Conservation (phyloP, 2,888 invertebrate genomes). For the Campoplex capitator region DNA sequence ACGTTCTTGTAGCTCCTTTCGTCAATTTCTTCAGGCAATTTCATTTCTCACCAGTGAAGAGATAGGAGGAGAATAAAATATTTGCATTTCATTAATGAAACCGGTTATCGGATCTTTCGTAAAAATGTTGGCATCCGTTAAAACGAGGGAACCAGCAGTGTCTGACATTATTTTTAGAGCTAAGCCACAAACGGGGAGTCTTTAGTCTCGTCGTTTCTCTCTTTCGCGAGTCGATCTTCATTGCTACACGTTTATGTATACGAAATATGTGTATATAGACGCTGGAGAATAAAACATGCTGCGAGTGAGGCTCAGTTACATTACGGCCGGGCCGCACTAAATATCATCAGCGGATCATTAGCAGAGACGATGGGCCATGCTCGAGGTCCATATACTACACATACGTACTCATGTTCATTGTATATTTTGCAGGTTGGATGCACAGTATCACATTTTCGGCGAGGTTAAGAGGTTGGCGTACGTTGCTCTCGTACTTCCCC, state of each 20-base stretch:
- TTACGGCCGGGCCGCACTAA: conserved; percentile 64
- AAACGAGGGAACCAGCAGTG: conserved; percentile 31
- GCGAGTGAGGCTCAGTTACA: conserved; percentile 40
- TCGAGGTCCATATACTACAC: not conserved
- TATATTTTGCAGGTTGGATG: conserved; percentile 4
- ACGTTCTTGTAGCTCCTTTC: not conserved
- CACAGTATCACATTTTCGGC: conserved; percentile 15
- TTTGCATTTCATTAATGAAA: conserved; percentile 61
- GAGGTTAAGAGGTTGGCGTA: conserved; percentile 38
- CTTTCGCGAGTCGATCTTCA: not conserved
- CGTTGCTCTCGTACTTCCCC: not conserved
- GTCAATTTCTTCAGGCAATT: not conserved
- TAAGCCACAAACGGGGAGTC: conserved; percentile 29
- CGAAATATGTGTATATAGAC: not conserved
- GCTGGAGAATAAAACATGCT: conserved; percentile 22
- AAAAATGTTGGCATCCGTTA: conserved; percentile 58
- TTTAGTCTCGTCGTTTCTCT: conserved; percentile 9
- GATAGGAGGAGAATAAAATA: not conserved
- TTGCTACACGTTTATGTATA: too few relatives aligned
- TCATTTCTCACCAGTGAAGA: not conserved
- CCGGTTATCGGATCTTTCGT: conserved; percentile 63
- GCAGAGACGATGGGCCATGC: conserved; percentile 56
- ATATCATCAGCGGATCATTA: conserved; percentile 71
- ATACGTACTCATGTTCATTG: conserved; percentile 8
- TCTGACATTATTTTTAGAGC: conserved; percentile 61